Evolutionary conservation across 2,797 vertebrate genomes (phyloP).

Genomic region (Odontamblyopus rebecca): DNA sequence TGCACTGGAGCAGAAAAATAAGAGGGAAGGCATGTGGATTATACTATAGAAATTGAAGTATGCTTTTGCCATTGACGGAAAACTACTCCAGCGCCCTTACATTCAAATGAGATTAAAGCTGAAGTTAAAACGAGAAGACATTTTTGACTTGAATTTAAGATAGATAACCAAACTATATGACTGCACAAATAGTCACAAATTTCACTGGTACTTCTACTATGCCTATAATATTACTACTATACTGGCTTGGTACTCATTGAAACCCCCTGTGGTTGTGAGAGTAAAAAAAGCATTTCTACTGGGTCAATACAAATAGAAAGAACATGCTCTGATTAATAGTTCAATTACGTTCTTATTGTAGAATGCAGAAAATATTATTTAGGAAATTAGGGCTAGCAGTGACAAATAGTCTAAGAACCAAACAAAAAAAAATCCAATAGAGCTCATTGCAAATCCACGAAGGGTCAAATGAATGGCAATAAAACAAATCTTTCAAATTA

Average conservation of each 20-base stretch:
- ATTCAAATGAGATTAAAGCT: not conserved
- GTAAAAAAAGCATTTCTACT: not conserved
- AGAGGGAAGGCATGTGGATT: slow-evolving; percentile 34
- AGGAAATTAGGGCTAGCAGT: not conserved
- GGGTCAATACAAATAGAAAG: not conserved
- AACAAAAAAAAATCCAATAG: slow-evolving; percentile 34
- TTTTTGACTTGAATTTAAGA: not conserved
- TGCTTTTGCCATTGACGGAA: slow-evolving; percentile 9
- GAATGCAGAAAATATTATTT: not conserved
- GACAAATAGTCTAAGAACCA: slow-evolving; percentile 35
- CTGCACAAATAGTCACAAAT: not conserved
- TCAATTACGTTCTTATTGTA: not conserved
- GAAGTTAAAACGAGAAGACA: not conserved
- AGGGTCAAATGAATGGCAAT: slow-evolving; percentile 35
- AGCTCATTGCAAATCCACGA: slow-evolving; percentile 23
- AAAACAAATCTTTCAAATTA: slow-evolving; percentile 55
- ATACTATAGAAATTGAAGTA: slow-evolving; percentile 24
- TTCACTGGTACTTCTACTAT: not conserved
- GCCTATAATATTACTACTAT: not conserved
- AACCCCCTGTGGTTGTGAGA: not conserved
- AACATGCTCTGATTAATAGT: not conserved
- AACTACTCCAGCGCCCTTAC: not conserved
- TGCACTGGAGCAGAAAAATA: slow-evolving; percentile 31
- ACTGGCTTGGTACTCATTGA: not conserved
- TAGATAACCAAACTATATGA: not conserved